Percentiles rank a stretch among this genome's conserved stretches.
These are phyloP conservation scores for Acrocephalus arundinaceus DNA, from an alignment of 2,113 vertebrate species.

Conservation along the genomic window DNA sequence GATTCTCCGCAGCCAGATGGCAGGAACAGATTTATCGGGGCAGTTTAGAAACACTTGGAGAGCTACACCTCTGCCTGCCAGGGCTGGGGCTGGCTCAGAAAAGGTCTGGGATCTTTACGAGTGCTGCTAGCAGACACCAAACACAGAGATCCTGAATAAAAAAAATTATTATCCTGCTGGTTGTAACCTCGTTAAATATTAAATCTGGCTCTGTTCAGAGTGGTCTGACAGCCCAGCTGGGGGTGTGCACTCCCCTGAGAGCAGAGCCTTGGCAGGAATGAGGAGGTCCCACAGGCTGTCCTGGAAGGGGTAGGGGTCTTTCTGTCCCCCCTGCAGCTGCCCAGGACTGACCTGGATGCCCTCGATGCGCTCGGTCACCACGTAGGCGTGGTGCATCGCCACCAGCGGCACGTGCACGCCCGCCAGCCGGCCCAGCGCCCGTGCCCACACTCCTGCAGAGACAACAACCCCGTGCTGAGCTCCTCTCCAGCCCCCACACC, in stretches of 20 bases:
- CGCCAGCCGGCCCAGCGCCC: conserved; percentile 86
- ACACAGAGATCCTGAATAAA: neutral
- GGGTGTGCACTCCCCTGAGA: accelerated
- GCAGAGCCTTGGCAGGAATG: neutral
- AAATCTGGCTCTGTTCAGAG: neutral
- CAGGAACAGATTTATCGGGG: neutral
- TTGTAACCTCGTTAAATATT: neutral
- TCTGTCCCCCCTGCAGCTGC: neutral
- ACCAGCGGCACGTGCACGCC: conserved; percentile 91
- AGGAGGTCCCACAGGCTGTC: accelerated
- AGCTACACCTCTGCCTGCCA: neutral
- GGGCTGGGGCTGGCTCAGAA: neutral
- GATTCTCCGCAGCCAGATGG: neutral
- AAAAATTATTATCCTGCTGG: neutral
- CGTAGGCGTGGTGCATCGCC: conserved; percentile 94
- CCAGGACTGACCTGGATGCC: conserved; percentile 87
- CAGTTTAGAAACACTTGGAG: neutral
- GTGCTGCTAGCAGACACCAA: neutral
- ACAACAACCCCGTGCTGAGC: neutral
- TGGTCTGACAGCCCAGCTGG: neutral
- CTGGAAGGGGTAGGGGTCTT: neutral
- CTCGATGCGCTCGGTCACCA: conserved; percentile 94
- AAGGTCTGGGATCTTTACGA: neutral
- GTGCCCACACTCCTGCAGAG: conserved; percentile 88
- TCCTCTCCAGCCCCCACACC: neutral